A percentile compares a stretch with the other conserved stretches of the same genome.
Conservation (phyloP, 2,797 vertebrate genomes). For the Hydrolagus colliei region DNA sequence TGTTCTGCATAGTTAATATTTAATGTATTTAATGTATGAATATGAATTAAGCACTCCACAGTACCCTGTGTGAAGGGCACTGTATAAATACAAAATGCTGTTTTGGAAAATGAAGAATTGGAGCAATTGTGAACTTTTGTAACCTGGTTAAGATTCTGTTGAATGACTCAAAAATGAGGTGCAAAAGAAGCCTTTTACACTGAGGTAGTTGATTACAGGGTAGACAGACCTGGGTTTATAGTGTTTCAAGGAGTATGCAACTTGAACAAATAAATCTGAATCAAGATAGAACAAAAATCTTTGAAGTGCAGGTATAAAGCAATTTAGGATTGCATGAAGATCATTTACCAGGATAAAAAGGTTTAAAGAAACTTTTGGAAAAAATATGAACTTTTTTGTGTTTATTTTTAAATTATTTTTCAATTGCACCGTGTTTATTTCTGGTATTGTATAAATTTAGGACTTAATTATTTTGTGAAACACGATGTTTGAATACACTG, state of each 20-base stretch:
- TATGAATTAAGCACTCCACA: too few species aligned
- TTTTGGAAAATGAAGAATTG: too few species aligned
- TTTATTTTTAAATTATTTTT: neutral
- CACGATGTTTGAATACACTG: neutral
- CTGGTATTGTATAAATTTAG: neutral
- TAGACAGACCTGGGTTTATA: neutral
- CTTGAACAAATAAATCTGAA: neutral
- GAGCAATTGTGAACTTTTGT: neutral
- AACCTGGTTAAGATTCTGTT: neutral
- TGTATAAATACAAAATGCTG: too few species aligned
- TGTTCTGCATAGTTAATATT: too few species aligned
- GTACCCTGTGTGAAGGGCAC: too few species aligned
- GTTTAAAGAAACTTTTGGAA: too few species aligned
- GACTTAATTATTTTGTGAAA: conserved; percentile 10
- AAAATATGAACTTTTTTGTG: neutral
- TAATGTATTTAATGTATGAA: too few species aligned
- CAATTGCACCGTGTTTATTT: conserved; percentile 1
- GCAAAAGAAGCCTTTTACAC: too few species aligned
- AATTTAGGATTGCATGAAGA: neutral
- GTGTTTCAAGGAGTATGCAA: neutral
- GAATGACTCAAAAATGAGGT: neutral
- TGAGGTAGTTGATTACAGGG: too few species aligned
- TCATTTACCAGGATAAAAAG: neutral
- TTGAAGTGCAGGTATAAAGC: neutral
- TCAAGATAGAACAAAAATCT: neutral